Evolutionary conservation across 92 coral and sea anemone species (phyloP), one percentile per base, ranked within the genome.

Genomic region (Pocillopora grandis): DNA sequence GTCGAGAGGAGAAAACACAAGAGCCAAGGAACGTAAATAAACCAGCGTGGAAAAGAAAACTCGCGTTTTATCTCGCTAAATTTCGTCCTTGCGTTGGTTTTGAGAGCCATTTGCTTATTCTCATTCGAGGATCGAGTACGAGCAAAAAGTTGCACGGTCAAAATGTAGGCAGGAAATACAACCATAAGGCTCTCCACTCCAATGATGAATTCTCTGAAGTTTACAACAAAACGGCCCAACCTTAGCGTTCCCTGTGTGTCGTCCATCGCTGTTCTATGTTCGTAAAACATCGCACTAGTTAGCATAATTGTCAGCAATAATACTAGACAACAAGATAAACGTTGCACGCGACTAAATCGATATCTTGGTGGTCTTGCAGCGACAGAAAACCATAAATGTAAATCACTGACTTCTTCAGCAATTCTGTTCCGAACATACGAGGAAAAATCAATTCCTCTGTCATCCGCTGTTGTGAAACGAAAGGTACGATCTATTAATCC

Each of bases 201-300:
- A 58, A 90, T 83, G 27, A 90, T 61, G 21, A 90, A 62, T 49
- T 90, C 90, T 18, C 86, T 76, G 42, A 90, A 80, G 62, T 90
- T 79, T 13, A 90, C 49, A 12, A 85, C 79, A 33, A 90, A 60
- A 61, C 90, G 88, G 3, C 93, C 93, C 62, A 90, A 58, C 64
- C 74, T 83, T 9, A 90, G 15, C 1, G 88, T 72, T 85, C 82
- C 60, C 76, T 48, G 56, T 83, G 89, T 81, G 19, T 23, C 16
- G 33, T 61, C 66, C 18, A 67, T 76, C 76, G 19, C 84, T 62
- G 33, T 66, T 49, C 61, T 59, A 77, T 62, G 52, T 52, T 79
- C 20, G 81, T 90, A 93, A 85, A 93, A 93, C 96, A 93, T 93
- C 56, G 96, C 96, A 72, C 87, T 90, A 9, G 86, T 87, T 63